Base-by-base conservation (phyloP, 2,113 vertebrate genomes). In the Hemicordylus capensis region DNA sequence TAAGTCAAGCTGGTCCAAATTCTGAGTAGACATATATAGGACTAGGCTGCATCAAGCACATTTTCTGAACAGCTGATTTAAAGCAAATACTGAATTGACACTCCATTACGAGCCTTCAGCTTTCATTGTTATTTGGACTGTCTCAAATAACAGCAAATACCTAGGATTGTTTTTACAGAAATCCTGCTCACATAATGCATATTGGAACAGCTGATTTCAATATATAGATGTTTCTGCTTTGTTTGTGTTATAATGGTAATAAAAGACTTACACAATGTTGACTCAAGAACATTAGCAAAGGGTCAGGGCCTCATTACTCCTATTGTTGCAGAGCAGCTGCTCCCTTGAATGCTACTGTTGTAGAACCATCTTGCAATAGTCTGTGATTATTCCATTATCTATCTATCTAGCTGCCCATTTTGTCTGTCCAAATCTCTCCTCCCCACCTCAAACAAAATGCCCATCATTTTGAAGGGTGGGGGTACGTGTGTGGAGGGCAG, bases 151-250 rank as follows among this genome's bases (percentile, higher is more conserved):
- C 17, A 75, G 83, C 85, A 75, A 79, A 84, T 77, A 64, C 0
- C 20, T 6, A 74, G 34, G 37, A 85, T 77, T 78, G 14, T 72
- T 51, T 76, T 84, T 39, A 39, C 61, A 86, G 51, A 73, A 88
- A 28, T 64, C 22, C 64, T 84, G 80, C 76, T 84, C 76, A 39
- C 22, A 34, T 5, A 78, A 76, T 19, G 6, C 7, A 42, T 80
- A 89, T 81, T 79, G 83, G 88, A 88, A 91, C 87, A 89, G 76
- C 42, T 89, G 88, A 80, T 76, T 48, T 67, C 24, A 59, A 80
- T 4, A 1, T n/a, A 81, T n/a, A 73, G 84, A 90, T 78, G 70
- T 67, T 88, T 80, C 20, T 0, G 4, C 11, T 85, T 67, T 86
- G 70, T 84, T 69, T 87, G 59, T 66, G 51, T 37, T 84, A 64